These are phyloP conservation scores for Drosophila mimica DNA, from an alignment of 2,888 invertebrate genomes.

Conservation along the genomic window DNA sequence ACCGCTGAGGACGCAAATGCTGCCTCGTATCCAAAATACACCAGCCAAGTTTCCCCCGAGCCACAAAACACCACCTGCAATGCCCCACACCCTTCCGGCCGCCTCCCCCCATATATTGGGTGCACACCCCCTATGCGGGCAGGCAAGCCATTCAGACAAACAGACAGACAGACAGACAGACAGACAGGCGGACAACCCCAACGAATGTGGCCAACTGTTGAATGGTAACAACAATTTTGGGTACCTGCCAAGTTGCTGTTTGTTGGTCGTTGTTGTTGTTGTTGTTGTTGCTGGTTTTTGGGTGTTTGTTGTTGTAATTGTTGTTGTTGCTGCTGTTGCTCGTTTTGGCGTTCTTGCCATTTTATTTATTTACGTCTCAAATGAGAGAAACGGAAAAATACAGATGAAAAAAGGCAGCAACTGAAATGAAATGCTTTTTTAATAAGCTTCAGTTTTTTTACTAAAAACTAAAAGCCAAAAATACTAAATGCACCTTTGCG, in stretches of 20 bases:
- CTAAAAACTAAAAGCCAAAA: neutral
- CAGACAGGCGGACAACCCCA: constrained; percentile 40
- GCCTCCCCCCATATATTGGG: neutral
- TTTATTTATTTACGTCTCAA: constrained; percentile 62
- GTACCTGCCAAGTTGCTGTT: constrained; percentile 42
- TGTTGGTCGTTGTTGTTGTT: constrained; percentile 9
- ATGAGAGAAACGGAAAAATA: constrained; percentile 14
- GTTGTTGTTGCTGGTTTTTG: constrained; percentile 1
- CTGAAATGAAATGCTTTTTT: constrained; percentile 47
- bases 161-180: neutral
- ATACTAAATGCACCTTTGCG: neutral
- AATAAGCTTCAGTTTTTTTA: constrained; percentile 43
- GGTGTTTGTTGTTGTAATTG: neutral
- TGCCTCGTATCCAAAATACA: constrained; percentile 66
- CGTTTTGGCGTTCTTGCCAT: constrained; percentile 20
- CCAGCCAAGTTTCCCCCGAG: constrained; percentile 23
- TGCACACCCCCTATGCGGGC: constrained; percentile 3
- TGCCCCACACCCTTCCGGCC: neutral
- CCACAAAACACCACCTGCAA: neutral
- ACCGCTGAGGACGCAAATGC: constrained; percentile 62
- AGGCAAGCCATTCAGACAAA: neutral
- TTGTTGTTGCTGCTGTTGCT: neutral
- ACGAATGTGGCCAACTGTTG: constrained; percentile 68
- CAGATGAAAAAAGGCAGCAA: constrained; percentile 6
- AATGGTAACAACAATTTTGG: constrained; percentile 59